A percentile compares a stretch with the other conserved stretches of the same genome.
Conservation (phyloP, 2,888 invertebrate genomes). For the Zhuqinia jingwanae region DNA sequence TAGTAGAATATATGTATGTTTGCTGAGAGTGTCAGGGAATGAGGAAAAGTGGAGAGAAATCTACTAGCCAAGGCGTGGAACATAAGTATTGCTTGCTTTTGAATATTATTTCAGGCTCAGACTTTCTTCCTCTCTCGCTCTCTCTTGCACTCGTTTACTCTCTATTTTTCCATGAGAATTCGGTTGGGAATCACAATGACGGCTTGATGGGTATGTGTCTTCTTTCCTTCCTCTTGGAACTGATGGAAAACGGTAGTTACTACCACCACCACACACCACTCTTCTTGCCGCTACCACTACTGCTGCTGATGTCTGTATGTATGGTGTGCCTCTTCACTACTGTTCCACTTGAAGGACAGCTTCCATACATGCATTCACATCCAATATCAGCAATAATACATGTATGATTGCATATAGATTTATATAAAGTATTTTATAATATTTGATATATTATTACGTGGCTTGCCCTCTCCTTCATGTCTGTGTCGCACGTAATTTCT, state of each 20-base stretch:
- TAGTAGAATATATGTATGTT: not conserved
- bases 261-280: conserved; percentile 19
- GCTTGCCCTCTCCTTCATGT: conserved; percentile 39
- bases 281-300: not conserved
- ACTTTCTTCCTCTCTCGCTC: conserved; percentile 26
- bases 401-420: not conserved
- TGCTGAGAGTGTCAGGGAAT: not conserved
- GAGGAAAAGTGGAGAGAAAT: not conserved
- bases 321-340: conserved; percentile 4
- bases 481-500: conserved; percentile 56
- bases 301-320: conserved; percentile 41
- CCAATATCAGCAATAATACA: not conserved
- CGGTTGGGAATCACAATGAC: conserved; percentile 74
- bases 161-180: conserved; percentile 75
- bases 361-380: not conserved
- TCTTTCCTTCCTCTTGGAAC: conserved; percentile 29
- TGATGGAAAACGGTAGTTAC: conserved; percentile 58
- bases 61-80: not conserved
- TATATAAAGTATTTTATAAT: too few species aligned
- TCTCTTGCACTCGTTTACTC: conserved; percentile 61
- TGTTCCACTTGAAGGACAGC: conserved; percentile 42
- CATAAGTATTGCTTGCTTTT: conserved; percentile 47
- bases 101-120: conserved; percentile 74
- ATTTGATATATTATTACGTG: not conserved
- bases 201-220: conserved; percentile 70